Evolutionary conservation across 2,888 invertebrate species (phyloP).

Genomic region (Emmelina monodactyla): DNA sequence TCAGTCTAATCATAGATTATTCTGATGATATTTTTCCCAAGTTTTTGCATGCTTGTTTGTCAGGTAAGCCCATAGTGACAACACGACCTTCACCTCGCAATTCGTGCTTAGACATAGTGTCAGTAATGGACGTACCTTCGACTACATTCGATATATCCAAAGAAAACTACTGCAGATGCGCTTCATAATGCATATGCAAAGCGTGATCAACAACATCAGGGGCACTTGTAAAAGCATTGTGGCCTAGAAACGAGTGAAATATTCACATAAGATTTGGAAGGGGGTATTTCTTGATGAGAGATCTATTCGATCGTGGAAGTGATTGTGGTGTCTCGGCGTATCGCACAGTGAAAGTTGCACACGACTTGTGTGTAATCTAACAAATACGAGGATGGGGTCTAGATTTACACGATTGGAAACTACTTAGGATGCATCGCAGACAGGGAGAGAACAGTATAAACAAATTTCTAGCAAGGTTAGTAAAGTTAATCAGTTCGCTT

Average conservation of each 20-base stretch:
- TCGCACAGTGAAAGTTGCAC: conserved; percentile 20
- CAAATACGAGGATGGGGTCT: too few species aligned
- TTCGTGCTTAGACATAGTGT: conserved; percentile 45
- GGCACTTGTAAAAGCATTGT: conserved; percentile 65
- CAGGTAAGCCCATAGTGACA: too few species aligned
- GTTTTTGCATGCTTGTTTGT: too few species aligned
- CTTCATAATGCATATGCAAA: conserved; percentile 69
- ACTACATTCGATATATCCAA: conserved; percentile 68
- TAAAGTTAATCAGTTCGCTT: too few species aligned
- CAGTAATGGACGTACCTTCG: conserved; percentile 66
- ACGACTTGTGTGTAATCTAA: too few species aligned
- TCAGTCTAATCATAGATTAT: too few species aligned
- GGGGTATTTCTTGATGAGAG: conserved; percentile 5
- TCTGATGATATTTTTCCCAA: too few species aligned
- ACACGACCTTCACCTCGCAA: conserved; percentile 44
- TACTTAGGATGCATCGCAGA: too few species aligned
- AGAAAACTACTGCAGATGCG: conserved; percentile 69
- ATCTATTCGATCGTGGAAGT: not conserved
- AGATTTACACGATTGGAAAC: too few species aligned
- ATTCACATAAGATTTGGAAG: conserved; percentile 40
- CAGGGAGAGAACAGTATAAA: too few species aligned
- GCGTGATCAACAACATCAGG: conserved; percentile 68
- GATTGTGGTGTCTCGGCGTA: conserved; percentile 5
- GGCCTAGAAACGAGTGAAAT: conserved; percentile 66
- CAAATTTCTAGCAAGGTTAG: too few species aligned